Conservation (phyloP, 2,797 vertebrate species). For the Squalus acanthias region DNA sequence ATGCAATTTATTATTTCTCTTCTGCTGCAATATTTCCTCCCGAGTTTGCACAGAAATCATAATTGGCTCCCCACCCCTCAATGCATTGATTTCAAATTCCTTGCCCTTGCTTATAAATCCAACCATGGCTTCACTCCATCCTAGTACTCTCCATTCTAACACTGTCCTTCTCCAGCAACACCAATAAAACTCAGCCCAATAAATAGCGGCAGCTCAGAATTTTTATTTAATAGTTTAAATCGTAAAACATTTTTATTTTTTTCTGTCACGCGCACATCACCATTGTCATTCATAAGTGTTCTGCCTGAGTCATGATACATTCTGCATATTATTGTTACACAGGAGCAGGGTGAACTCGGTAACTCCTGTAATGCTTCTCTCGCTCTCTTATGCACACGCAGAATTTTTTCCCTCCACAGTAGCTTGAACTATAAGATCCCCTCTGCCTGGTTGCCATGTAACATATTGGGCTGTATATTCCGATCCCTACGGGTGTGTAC, state of each 20-base stretch:
- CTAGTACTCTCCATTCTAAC: not conserved
- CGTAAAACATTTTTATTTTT: not conserved
- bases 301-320: not conserved
- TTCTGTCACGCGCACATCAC: not conserved
- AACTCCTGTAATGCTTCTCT: not conserved
- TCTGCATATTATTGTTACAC: not conserved
- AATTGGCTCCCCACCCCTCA: not conserved
- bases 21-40: not conserved
- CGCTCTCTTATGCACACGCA: not conserved
- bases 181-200: not conserved
- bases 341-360: not conserved
- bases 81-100: not conserved
- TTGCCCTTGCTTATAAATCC: not conserved
- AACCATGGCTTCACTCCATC: not conserved
- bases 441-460: not conserved
- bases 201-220: not conserved
- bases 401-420: not conserved
- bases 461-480: no score
- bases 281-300: not conserved
- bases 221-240: not conserved
- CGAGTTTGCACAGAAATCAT: not conserved
- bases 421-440: not conserved
- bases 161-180: not conserved
- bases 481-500: no score
- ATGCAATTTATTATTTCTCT: not conserved